Conservation (phyloP, 1,140 invertebrate species). For the Bombus sylvicola region DNA sequence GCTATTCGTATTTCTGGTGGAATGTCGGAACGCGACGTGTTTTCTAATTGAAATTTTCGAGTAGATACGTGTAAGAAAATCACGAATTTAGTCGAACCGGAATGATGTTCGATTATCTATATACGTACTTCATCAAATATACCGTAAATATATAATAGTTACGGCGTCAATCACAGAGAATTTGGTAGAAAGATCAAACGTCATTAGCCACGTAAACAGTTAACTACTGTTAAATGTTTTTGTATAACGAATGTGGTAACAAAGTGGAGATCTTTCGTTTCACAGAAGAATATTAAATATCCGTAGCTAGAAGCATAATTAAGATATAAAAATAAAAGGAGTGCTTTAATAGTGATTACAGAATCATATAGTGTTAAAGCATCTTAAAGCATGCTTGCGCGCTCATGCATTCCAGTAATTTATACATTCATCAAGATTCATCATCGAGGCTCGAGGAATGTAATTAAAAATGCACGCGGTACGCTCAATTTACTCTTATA, state of each 20-base stretch:
- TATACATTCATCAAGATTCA: background rate
- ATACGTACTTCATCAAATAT: background rate
- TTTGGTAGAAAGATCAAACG: background rate
- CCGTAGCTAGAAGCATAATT: background rate
- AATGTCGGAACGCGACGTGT: background rate
- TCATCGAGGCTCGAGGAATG: background rate
- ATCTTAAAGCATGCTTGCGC: background rate
- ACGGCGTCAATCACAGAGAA: background rate
- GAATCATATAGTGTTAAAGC: background rate
- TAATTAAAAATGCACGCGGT: background rate
- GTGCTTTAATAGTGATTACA: background rate
- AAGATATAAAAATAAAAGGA: background rate
- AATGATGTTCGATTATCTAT: too few species aligned
- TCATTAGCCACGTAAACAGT: background rate
- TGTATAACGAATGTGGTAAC: background rate
- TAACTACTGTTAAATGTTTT: background rate
- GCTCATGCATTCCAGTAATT: background rate
- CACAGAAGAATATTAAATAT: background rate
- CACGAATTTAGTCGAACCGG: background rate
- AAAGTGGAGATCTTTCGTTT: background rate
- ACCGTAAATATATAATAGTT: too few species aligned
- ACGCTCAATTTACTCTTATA: background rate
- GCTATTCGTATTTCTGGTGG: background rate
- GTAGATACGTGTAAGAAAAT: background rate
- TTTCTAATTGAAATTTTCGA: background rate